Evolutionary conservation across 2,113 vertebrate species (phyloP), one percentile per base, ranked within the genome.

Genomic region (Opisthocomus hoazin): DNA sequence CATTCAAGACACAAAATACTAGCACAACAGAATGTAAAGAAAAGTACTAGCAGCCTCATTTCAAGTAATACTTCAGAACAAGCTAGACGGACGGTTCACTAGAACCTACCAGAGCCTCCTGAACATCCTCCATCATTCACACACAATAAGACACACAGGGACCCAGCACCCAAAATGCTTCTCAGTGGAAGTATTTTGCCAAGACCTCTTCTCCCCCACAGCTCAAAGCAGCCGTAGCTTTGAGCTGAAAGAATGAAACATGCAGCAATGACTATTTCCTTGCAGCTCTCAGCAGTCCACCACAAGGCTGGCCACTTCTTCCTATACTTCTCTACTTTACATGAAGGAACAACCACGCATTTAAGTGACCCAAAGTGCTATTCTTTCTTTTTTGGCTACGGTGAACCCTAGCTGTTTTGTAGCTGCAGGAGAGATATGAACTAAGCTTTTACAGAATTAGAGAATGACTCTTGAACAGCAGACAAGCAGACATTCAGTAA

Each of bases 121-220:
- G 16, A 66, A 57, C 27, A 14, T 7, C 32, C 73, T n/a, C 41
- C 30, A 7, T 12, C 79, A 41, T 45, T 43, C 79, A 30, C 45
- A 50, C 29, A 12, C 3, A 68, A 18, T 1, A 29, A 5, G 16
- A 39, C 12, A 51, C 0, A 2, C 4, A 6, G 69, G 45, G 12
- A 77, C 17, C 19, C 61, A 73, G 58, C 58, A 74, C 29, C 12
- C 54, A 58, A 80, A 93, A 66, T 12, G 9, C 21, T 84, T 53
- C 71, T 37, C 70, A 69, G 48, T 39, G 46, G 10, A 85, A 36
- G 7, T 26, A 21, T 80, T 77, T 23, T 77, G 57, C 43, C 45
- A 45, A 71, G 36, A 57, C 2, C 10, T 50, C 63, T 32, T 81
- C 45, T 73, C 45, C 54, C n/a, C 15, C 58, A 30, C 7, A 77